Evolutionary conservation across 2,797 vertebrate genomes (phyloP).

Genomic region (Diglossa cyanea): DNA sequence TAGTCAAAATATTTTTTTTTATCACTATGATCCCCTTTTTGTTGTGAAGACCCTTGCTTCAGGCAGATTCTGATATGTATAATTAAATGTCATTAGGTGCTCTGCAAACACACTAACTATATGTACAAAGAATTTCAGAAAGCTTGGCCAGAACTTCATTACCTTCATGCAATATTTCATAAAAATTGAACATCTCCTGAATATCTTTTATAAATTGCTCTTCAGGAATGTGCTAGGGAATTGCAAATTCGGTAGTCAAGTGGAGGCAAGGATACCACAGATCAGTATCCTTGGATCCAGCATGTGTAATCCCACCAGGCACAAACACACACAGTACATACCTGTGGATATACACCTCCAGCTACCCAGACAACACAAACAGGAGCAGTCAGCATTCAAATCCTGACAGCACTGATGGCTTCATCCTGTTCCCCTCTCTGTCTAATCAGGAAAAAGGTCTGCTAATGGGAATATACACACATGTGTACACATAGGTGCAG

Average conservation of each 20-base stretch:
- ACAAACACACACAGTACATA: neutral
- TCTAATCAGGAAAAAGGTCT: neutral
- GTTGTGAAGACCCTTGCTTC: neutral
- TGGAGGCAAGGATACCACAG: neutral
- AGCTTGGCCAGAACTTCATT: neutral
- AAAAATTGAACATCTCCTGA: neutral
- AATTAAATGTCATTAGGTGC: neutral
- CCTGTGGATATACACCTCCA: accelerated
- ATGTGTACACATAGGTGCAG: accelerated
- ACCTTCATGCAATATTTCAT: neutral
- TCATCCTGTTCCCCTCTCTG: neutral
- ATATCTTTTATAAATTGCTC: neutral
- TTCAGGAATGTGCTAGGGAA: neutral
- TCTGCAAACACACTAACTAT: neutral
- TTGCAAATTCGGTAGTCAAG: neutral
- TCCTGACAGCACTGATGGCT: accelerated
- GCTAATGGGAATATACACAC: neutral
- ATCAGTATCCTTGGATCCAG: accelerated
- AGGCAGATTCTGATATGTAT: neutral
- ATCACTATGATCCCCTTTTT: neutral
- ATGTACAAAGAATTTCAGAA: neutral
- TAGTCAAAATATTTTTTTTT: neutral
- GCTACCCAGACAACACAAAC: neutral
- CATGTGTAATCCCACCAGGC: neutral
- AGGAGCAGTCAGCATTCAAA: neutral